Evolutionary conservation across 2,113 vertebrate genomes (phyloP), one percentile per base, ranked within the genome.

Genomic region (Xiphophorus couchianus): DNA sequence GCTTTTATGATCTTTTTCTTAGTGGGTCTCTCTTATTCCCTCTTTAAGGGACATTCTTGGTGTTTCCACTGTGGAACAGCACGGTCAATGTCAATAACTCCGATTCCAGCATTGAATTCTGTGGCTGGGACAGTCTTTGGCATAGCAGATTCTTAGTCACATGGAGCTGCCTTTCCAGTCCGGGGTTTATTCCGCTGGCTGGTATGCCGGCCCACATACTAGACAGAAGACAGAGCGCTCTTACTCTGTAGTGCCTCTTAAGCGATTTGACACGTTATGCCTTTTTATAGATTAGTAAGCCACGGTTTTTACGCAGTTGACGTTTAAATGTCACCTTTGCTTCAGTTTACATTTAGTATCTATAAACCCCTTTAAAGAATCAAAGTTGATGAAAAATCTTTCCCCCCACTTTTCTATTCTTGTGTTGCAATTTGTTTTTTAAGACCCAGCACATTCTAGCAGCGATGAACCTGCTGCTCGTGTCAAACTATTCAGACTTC

Each of bases 101-200:
- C 76, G 86, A 91, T 83, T 69, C 74, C 88, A 85, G 86, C 69
- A 67, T 83, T 78, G 73, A 39, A 75, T 88, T 85, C 81, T 91
- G 83, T 88, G 83, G 84, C 83, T 88, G 86, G 85, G 76, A 86
- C 71, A 71, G 77, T 78, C 77, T 84, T 37, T 89, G 87, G 80
- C 86, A 85, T 22, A 77, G 73, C 81, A 77, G 12, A 87, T 54
- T 3, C 54, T 17, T 39, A 62, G 62, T 33, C 66, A 60, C 35
- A 73, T 39, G 29, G 13, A 84, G 44, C 61, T 80, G 76, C 69
- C 69, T 79, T 84, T 77, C 84, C 85, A 79, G 79, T 77, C 65
- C 70, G 25, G 68, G 83, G 83, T 85, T 81, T 73, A 71, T 68
- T 84, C 74, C 69, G 15, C 77, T 73, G 80, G 65, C 73, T 88